phyloP scores from a whole-genome alignment of 1,140 invertebrate species.

The Brachionus angularis region DNA sequence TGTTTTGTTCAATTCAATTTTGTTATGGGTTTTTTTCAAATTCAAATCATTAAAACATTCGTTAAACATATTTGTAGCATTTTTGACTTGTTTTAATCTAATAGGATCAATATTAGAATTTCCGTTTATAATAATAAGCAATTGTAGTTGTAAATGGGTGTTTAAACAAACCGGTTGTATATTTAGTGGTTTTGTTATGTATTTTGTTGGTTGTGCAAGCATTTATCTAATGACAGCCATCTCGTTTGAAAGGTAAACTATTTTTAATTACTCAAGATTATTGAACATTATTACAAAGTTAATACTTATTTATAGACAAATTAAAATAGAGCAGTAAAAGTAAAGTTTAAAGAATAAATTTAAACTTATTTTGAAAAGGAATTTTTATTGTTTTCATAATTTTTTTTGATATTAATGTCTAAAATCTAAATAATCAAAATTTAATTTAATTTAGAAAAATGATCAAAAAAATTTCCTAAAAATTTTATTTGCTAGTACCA shows the following conservation, averaged over 20 bases:
- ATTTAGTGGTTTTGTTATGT: conserved; percentile 30
- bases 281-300: no score
- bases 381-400: no score
- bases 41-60: background rate
- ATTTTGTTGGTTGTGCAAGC: conserved; percentile 37
- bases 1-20: conserved; percentile 15
- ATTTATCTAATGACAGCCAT: conserved; percentile 39
- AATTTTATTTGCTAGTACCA: no score
- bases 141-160: conserved; percentile 32
- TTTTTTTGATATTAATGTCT: no score
- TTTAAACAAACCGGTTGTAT: conserved; percentile 7
- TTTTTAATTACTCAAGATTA: no score
- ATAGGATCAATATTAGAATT: conserved; percentile 37
- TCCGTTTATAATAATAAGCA: conserved; percentile 36
- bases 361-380: no score
- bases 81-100: conserved; percentile 8
- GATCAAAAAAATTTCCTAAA: no score
- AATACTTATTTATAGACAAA: background rate
- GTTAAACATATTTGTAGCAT: conserved; percentile 12
- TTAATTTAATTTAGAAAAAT: no score
- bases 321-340: no score
- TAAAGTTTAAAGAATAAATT: no score
- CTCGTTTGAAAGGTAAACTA: conserved; percentile 19
- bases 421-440: no score
- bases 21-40: conserved; percentile 27